Base-by-base conservation (phyloP, 2,113 vertebrate species). In the Xenotilapia flavipinnis region DNA sequence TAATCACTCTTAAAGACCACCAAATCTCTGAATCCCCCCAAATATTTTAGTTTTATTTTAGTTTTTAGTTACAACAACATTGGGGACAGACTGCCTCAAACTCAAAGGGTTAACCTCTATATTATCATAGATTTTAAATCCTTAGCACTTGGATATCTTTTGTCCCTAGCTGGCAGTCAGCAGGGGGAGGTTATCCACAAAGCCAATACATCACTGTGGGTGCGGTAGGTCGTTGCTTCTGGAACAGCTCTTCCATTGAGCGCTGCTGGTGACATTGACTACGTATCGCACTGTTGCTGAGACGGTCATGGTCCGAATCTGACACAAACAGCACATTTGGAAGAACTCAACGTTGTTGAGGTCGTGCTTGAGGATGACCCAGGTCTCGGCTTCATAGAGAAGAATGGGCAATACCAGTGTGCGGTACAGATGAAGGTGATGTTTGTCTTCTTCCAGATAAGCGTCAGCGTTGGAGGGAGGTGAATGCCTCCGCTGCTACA, bases 281-380 rank as follows among this genome's bases (percentile, higher is more conserved):
- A 31, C 0, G 3, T 60, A 60, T 31, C 14, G 1, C 26, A 31
- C 56, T 60, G 56, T 31, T 17, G 26, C 0, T 0, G 14, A 60
- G 26, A 60, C 0, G 5, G 56, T 31, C 26, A 60, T 1, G 1
- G 1, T 58, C 13, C 5, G 5, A 60, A 0, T 60, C 56, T 60
- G 26, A 31, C 14, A 31, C 14, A 60, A 17, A 60, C 26, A 60
- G 0, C 56, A 31, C 56, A 60, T 31, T 60, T 60, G 56, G 56
- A 60, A 60, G 56, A 60, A 31, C 14, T 31, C 56, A 60, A 58
- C 26, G 8, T 17, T 6, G 56, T 31, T 58, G 56, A 17, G 56
- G 26, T 58, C 8, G 8, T 58, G 56, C 56, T 31, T 31, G 26
- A 58, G 56, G 26, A 58, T 31, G 3, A 58, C 8, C 0, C 26